Percentiles rank a stretch among this genome's conserved stretches.
Evolutionary conservation across 2,888 invertebrate genomes (phyloP).

Genomic region (Ennomos fuscantarius): DNA sequence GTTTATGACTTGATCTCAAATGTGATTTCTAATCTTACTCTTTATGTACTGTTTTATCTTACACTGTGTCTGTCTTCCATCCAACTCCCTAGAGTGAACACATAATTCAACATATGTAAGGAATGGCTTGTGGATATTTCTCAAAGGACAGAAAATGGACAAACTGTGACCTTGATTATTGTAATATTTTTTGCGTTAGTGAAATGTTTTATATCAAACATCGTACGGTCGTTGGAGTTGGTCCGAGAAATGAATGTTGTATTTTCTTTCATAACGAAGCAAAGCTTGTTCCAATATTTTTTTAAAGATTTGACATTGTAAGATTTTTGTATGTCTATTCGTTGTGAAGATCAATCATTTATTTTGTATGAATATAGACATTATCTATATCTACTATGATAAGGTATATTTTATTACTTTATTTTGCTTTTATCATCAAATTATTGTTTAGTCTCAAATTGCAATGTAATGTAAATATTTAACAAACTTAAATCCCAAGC

Average conservation of each 20-base stretch:
- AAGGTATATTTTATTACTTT: no score
- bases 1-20: no score
- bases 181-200: constrained; percentile 32
- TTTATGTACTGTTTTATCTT: constrained; percentile 3
- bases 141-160: constrained; percentile 41
- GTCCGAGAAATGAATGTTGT: constrained; percentile 15
- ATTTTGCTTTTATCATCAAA: no score
- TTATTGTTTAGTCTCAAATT: no score
- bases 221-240: constrained; percentile 18
- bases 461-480: no score
- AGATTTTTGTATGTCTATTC: no score
- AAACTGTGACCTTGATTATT: constrained; percentile 39
- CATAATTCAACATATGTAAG: constrained; percentile 41
- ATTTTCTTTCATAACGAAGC: constrained; percentile 3
- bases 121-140: constrained; percentile 34
- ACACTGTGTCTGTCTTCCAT: not conserved
- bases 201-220: constrained; percentile 29
- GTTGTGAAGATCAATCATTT: no score
- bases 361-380: no score
- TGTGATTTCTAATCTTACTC: not conserved
- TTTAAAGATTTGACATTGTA: no score
- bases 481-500: no score
- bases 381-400: no score
- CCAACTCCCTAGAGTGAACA: constrained; percentile 28
- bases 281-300: no score